Percentiles rank a stretch among this genome's conserved stretches.
phyloP scores from a whole-genome alignment of 2,113 vertebrate genomes.

The Malaclemys terrapin region DNA sequence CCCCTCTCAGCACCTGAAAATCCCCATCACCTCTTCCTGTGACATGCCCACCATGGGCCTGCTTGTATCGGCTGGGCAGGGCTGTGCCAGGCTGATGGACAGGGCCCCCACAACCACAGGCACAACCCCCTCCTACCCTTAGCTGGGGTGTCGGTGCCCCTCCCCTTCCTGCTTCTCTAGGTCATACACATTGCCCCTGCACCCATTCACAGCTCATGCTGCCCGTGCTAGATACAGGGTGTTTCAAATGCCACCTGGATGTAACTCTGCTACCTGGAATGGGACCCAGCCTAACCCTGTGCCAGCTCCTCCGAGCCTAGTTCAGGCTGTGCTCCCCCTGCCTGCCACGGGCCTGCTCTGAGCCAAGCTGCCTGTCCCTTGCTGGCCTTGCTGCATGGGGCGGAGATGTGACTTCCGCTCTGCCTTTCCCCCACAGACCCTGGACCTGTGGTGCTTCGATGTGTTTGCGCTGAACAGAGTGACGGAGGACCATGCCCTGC shows the following conservation, averaged over 20 bases:
- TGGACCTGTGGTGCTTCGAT: conserved; percentile 93
- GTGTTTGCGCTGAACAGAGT: conserved; percentile 89
- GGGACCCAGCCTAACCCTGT: background rate
- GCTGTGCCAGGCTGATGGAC: background rate
- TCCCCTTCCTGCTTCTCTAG: background rate
- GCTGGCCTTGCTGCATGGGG: background rate
- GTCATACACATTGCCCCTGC: background rate
- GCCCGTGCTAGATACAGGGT: background rate
- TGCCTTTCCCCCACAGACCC: conserved; percentile 77
- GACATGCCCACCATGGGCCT: background rate
- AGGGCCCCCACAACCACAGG: background rate
- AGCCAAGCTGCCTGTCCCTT: background rate
- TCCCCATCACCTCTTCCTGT: background rate
- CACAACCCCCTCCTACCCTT: background rate
- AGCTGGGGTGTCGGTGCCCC: background rate
- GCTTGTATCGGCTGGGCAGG: background rate
- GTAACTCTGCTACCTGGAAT: background rate
- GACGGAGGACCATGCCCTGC: conserved; percentile 87
- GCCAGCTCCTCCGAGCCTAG: no score
- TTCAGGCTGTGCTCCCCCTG: background rate
- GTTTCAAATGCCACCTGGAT: background rate
- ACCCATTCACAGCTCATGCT: background rate
- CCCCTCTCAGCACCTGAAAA: background rate
- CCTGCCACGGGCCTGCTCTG: background rate
- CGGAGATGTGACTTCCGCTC: background rate